Evolutionary conservation across 2,888 invertebrate species (phyloP).

Genomic region (Strigamia maritima): DNA sequence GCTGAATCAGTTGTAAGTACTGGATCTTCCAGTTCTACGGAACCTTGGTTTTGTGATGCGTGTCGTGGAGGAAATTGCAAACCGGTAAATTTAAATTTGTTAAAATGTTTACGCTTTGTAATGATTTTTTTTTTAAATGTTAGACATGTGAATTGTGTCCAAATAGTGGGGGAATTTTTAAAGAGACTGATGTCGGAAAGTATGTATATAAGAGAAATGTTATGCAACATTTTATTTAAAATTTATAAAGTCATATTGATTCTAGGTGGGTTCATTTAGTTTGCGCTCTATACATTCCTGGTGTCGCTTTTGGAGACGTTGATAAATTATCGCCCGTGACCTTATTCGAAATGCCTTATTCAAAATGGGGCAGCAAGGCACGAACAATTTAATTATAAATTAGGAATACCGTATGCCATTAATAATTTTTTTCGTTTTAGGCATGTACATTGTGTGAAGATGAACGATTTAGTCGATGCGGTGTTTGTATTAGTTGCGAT

Average conservation of each 20-base stretch:
- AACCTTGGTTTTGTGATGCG: slow-evolving; percentile 99
- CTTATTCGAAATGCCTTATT: slow-evolving; percentile 95
- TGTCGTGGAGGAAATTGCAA: slow-evolving; percentile 85
- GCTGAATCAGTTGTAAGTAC: slow-evolving; percentile 87
- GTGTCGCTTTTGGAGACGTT: slow-evolving; percentile 91
- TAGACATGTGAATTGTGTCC: slow-evolving; percentile 89
- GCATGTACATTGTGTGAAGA: slow-evolving; percentile 87
- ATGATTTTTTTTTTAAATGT: neutral
- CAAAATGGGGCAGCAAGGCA: slow-evolving; percentile 85
- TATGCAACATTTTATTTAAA: too few species aligned
- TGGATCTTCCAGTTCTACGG: slow-evolving; percentile 89
- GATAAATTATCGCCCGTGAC: slow-evolving; percentile 86
- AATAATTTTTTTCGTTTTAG: slow-evolving; percentile 46
- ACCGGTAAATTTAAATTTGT: slow-evolving; percentile 58
- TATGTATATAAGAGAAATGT: too few species aligned
- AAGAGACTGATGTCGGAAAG: slow-evolving; percentile 94
- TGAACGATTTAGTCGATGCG: slow-evolving; percentile 79
- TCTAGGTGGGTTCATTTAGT: slow-evolving; percentile 88
- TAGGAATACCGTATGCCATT: too few species aligned
- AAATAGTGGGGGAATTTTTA: slow-evolving; percentile 77
- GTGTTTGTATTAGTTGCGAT: slow-evolving; percentile 95
- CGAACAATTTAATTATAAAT: slow-evolving; percentile 42
- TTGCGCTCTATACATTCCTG: slow-evolving; percentile 95
- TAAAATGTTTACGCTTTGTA: neutral
- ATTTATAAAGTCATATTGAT: neutral